Evolutionary conservation across 1,140 invertebrate genomes (phyloP).

Genomic region (Nasonia longicornis): DNA sequence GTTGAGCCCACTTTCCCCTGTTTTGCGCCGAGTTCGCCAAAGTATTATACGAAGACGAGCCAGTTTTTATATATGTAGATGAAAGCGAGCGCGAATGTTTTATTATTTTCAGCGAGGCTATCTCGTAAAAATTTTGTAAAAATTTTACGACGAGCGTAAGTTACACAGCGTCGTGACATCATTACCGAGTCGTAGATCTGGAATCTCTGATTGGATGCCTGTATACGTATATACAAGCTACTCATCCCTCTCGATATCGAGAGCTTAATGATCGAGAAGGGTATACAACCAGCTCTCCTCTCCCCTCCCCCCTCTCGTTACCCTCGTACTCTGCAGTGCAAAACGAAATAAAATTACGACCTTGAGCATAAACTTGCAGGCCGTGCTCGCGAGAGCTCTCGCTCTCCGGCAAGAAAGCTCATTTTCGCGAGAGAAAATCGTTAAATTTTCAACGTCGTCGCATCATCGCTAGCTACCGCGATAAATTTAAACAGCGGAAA

Average conservation of each 20-base stretch:
- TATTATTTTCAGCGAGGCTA: neutral
- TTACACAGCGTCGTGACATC: neutral
- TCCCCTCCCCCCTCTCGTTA: neutral
- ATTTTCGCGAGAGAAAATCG: neutral
- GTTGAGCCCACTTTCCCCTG: neutral
- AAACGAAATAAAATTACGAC: neutral
- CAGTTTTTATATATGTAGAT: neutral
- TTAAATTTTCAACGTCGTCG: neutral
- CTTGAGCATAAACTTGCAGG: neutral
- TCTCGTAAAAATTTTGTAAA: neutral
- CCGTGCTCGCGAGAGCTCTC: too few species aligned
- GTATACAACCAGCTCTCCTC: neutral
- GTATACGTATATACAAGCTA: neutral
- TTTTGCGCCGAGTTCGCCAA: neutral
- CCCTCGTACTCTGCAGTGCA: neutral
- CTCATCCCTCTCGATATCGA: neutral
- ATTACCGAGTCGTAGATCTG: neutral
- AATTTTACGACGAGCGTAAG: neutral
- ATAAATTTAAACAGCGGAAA: neutral
- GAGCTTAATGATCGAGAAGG: neutral
- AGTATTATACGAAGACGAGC: neutral
- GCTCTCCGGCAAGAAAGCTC: neutral
- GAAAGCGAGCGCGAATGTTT: neutral
- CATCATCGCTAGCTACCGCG: neutral
- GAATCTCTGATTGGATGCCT: neutral